A percentile compares a stretch with the other conserved stretches of the same genome.
Conservation (phyloP, 1,140 invertebrate genomes). For the Trachelipus rathkii region DNA sequence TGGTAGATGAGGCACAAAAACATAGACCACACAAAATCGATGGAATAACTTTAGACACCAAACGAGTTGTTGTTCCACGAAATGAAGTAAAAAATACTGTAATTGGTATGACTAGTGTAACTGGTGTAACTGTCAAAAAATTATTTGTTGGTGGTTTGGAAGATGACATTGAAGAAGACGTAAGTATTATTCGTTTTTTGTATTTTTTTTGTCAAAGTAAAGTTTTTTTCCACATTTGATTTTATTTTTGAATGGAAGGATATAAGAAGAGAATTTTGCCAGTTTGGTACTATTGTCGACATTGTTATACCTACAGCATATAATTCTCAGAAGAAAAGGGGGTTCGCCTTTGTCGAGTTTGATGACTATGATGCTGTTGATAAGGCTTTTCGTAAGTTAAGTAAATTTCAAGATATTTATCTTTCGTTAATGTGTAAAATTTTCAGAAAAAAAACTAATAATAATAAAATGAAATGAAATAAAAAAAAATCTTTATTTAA, state of each 20-base stretch:
- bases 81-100: slow-evolving; percentile 89
- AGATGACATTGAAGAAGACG: slow-evolving; percentile 60
- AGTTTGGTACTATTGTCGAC: slow-evolving; percentile 75
- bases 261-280: slow-evolving; percentile 51
- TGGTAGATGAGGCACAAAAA: too few species aligned
- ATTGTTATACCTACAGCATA: slow-evolving; percentile 82
- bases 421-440: too few species aligned
- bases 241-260: too few species aligned
- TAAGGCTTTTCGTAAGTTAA: slow-evolving; percentile 69
- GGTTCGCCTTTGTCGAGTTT: slow-evolving; percentile 92
- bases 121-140: slow-evolving; percentile 91
- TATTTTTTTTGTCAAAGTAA: background rate
- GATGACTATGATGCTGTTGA: slow-evolving; percentile 95
- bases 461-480: too few species aligned
- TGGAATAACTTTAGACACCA: too few species aligned
- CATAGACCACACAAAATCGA: too few species aligned
- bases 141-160: slow-evolving; percentile 87
- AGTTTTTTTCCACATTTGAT: background rate
- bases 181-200: too few species aligned
- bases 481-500: too few species aligned
- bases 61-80: too few species aligned
- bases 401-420: background rate
- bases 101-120: slow-evolving; percentile 92
- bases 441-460: too few species aligned
- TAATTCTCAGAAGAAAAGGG: slow-evolving; percentile 84